Evolutionary conservation across 2,797 vertebrate genomes (phyloP).

Genomic region (Amniataba percoides): DNA sequence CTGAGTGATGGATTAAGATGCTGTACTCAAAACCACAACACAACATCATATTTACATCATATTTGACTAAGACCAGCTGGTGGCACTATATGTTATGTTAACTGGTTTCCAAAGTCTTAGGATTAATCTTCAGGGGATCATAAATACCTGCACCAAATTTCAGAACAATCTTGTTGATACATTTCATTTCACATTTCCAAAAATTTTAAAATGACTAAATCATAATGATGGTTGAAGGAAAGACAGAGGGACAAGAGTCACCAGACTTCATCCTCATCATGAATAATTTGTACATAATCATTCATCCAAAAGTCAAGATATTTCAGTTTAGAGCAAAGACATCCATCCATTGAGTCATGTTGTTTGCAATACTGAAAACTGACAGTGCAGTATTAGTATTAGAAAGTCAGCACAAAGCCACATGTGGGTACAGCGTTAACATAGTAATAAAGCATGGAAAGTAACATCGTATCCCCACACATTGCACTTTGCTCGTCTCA

Average conservation of each 20-base stretch:
- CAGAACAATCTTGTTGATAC: neutral
- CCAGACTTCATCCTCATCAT: neutral
- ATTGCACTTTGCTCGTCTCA: slow-evolving; percentile 48
- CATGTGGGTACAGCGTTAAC: neutral
- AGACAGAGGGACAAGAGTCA: neutral
- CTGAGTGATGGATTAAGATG: neutral
- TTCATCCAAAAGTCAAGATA: neutral
- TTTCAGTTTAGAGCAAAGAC: slow-evolving; percentile 5
- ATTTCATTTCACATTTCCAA: no score
- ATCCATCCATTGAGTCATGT: neutral
- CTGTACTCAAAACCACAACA: neutral
- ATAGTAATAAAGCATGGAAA: slow-evolving; percentile 10
- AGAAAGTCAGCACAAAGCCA: slow-evolving; percentile 17
- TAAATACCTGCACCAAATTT: neutral
- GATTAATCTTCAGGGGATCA: neutral
- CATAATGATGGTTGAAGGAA: neutral
- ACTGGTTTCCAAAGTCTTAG: no score
- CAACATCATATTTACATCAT: no score
- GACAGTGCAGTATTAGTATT: neutral
- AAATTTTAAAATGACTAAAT: no score
- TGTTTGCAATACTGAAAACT: neutral
- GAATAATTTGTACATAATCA: neutral
- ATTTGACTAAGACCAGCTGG: neutral
- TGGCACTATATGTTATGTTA: neutral
- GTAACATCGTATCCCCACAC: slow-evolving; percentile 26